Evolutionary conservation across 1,140 invertebrate genomes (phyloP).

Genomic region (Leptinotarsa texana): DNA sequence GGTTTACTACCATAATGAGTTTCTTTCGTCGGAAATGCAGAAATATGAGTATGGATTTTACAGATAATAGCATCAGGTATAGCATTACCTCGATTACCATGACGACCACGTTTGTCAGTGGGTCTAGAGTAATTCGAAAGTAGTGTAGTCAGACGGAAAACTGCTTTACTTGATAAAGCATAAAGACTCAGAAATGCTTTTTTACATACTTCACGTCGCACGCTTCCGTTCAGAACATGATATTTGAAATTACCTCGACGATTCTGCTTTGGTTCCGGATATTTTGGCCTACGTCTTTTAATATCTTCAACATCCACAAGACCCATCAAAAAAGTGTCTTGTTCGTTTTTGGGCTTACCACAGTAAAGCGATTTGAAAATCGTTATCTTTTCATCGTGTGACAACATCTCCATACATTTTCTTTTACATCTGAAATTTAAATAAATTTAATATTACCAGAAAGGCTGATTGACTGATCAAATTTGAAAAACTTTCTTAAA

Average conservation of each 20-base stretch:
- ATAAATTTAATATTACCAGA: neutral
- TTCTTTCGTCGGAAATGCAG: slow-evolving; percentile 34
- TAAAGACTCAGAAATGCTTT: too few species aligned
- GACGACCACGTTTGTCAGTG: slow-evolving; percentile 30
- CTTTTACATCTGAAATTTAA: slow-evolving; percentile 34
- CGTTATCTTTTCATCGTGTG: slow-evolving; percentile 28
- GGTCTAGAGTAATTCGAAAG: slow-evolving; percentile 31
- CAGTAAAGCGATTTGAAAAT: slow-evolving; percentile 31
- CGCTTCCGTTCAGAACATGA: slow-evolving; percentile 29
- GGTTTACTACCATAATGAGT: slow-evolving; percentile 38
- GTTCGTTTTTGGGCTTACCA: slow-evolving; percentile 38
- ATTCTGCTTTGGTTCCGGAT: slow-evolving; percentile 19
- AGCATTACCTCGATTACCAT: slow-evolving; percentile 33
- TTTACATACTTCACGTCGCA: slow-evolving; percentile 25
- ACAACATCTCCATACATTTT: slow-evolving; percentile 33
- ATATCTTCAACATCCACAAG: slow-evolving; percentile 33
- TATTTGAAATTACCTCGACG: slow-evolving; percentile 28
- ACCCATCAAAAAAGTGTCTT: slow-evolving; percentile 34
- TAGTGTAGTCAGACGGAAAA: slow-evolving; percentile 34
- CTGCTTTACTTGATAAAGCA: slow-evolving; percentile 2
- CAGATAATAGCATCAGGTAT: slow-evolving; percentile 19
- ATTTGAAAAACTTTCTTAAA: neutral
- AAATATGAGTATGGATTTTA: slow-evolving; percentile 38
- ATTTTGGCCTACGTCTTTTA: slow-evolving; percentile 24
- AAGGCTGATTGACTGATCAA: too few species aligned